Percentiles rank a stretch among this genome's conserved stretches.
phyloP scores from a whole-genome alignment of 64 coral and sea anemone genomes.

The Montipora capricornis region DNA sequence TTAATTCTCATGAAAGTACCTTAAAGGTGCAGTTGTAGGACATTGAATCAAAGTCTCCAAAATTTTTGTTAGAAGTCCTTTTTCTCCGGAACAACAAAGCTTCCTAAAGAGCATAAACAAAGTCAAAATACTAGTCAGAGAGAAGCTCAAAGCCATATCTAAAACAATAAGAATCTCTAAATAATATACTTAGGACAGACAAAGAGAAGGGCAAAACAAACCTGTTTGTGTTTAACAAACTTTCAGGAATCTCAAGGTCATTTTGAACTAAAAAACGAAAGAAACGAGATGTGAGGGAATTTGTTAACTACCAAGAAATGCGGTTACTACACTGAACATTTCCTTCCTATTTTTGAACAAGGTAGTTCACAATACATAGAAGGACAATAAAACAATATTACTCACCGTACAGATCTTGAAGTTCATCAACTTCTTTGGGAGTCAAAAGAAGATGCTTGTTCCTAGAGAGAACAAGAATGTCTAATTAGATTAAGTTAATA shows the following conservation, averaged over 20 bases:
- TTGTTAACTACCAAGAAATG: too few relatives aligned
- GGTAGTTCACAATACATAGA: neutral
- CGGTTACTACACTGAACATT: too few relatives aligned
- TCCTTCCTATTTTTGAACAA: too few relatives aligned
- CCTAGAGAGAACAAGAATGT: constrained; percentile 14
- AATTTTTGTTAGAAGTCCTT: constrained; percentile 93
- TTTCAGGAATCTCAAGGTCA: constrained; percentile 85
- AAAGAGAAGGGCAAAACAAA: neutral
- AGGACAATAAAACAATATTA: neutral
- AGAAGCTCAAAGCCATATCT: too few relatives aligned
- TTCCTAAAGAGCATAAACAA: constrained; percentile 7
- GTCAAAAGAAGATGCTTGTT: constrained; percentile 96
- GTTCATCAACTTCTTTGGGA: constrained; percentile 80
- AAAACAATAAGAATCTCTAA: too few relatives aligned
- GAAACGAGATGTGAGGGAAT: neutral
- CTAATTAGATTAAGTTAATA: neutral
- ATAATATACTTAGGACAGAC: too few relatives aligned
- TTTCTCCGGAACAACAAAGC: constrained; percentile 84
- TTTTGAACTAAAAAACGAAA: constrained; percentile 83
- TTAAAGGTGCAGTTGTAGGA: constrained; percentile 79
- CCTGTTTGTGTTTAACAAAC: constrained; percentile 66
- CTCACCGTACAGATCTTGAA: constrained; percentile 91
- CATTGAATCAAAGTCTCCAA: constrained; percentile 82
- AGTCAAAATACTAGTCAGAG: neutral
- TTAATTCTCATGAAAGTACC: neutral